Percentiles rank a stretch among this genome's conserved stretches.
Conservation (phyloP, 2,888 invertebrate genomes). For the Diplazon laetatorius region DNA sequence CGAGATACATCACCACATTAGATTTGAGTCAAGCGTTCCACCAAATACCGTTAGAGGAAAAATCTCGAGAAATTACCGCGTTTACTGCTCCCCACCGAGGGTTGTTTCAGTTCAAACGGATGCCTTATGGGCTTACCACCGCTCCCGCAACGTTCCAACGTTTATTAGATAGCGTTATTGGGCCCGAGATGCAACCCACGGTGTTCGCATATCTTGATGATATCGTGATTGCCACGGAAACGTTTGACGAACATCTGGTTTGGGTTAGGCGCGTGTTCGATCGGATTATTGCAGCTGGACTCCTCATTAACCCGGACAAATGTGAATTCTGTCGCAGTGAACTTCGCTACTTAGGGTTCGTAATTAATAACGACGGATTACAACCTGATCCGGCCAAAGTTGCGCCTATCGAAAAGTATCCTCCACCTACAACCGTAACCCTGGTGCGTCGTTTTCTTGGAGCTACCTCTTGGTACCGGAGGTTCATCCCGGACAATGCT, state of each 20-base stretch:
- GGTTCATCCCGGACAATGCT: too few species aligned
- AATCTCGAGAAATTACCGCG: too few species aligned
- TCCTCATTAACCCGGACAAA: conserved; percentile 30
- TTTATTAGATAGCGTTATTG: conserved; percentile 63
- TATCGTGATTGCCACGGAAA: conserved; percentile 53
- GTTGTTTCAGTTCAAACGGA: too few species aligned
- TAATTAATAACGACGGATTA: too few species aligned
- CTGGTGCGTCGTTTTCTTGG: conserved; percentile 68
- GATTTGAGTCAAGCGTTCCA: too few species aligned
- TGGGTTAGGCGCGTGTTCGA: conserved; percentile 36
- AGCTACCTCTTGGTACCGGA: conserved; percentile 68
- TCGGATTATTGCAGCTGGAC: conserved; percentile 21
- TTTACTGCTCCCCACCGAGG: too few species aligned
- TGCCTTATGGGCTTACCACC: too few species aligned
- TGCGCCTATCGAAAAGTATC: conserved; percentile 41
- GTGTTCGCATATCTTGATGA: conserved; percentile 63
- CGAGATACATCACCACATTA: too few species aligned
- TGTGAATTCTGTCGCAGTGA: conserved; percentile 59
- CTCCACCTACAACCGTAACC: conserved; percentile 58
- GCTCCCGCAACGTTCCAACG: conserved; percentile 67
- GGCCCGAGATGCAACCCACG: conserved; percentile 60
- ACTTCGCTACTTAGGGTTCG: conserved; percentile 71
- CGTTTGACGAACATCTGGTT: conserved; percentile 54
- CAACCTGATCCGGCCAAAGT: conserved; percentile 45
- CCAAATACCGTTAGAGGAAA: too few species aligned